Evolutionary conservation across 1,140 invertebrate genomes (phyloP).

Genomic region (Lordiphosa stackelbergi): DNA sequence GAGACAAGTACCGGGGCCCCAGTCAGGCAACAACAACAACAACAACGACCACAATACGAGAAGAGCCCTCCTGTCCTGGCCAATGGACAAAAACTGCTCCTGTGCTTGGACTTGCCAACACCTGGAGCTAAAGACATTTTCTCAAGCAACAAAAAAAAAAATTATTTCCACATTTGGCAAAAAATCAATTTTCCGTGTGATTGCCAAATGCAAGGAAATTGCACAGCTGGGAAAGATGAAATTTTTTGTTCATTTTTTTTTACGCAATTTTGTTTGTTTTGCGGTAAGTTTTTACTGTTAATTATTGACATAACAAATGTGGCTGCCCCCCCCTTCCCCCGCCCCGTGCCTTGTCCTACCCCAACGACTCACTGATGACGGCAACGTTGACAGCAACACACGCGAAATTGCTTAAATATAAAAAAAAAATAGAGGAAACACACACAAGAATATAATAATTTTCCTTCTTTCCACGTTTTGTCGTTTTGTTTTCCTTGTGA

Average conservation of each 20-base stretch:
- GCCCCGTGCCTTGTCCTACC: constrained; percentile 4
- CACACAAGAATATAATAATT: constrained; percentile 38
- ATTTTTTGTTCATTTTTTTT: constrained; percentile 9
- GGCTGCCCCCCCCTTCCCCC: constrained; percentile 13
- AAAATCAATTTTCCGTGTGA: constrained; percentile 71
- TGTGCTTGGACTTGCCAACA: constrained; percentile 43
- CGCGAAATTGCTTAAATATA: constrained; percentile 54
- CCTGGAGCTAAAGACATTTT: constrained; percentile 19
- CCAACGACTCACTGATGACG: constrained; percentile 37
- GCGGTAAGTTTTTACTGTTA: constrained; percentile 49
- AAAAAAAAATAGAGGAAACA: constrained; percentile 19
- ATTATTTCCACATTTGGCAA: constrained; percentile 61
- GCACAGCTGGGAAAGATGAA: constrained; percentile 16
- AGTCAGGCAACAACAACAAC: constrained; percentile 17
- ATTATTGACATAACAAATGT: constrained; percentile 74
- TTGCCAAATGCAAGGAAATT: constrained; percentile 52
- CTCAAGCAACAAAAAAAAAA: constrained; percentile 22
- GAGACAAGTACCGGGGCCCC: constrained; percentile 45
- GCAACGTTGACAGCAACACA: constrained; percentile 49
- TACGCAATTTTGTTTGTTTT: constrained; percentile 45
- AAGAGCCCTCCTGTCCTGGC: constrained; percentile 16
- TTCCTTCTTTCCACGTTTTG: constrained; percentile 29
- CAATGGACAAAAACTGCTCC: constrained; percentile 22
- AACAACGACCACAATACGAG: not conserved
- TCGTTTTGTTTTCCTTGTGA: constrained; percentile 34